phyloP scores from a whole-genome alignment of 2,888 invertebrate species.

The Reticulitermes lucifugus region DNA sequence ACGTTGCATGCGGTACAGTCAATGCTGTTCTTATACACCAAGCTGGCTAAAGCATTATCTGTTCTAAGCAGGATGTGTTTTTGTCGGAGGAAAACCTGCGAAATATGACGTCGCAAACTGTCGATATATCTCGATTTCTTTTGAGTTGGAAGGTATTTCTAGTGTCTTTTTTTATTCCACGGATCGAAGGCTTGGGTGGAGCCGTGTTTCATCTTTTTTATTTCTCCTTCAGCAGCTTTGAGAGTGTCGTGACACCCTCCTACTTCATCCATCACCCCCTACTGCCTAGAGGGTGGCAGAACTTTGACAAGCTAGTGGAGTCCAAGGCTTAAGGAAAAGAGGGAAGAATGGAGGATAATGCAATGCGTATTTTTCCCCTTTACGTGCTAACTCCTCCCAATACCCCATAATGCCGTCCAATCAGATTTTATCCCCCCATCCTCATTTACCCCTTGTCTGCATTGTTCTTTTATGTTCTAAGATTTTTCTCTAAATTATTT shows the following conservation, averaged over 20 bases:
- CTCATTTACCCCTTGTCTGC: background rate
- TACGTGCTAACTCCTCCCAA: slow-evolving; percentile 27
- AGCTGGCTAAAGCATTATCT: background rate
- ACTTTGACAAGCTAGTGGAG: slow-evolving; percentile 4
- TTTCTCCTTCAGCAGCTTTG: background rate
- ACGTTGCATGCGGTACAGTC: background rate
- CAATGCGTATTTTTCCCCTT: slow-evolving; percentile 27
- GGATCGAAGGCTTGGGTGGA: slow-evolving; percentile 3
- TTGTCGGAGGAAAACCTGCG: background rate
- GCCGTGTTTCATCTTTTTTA: slow-evolving; percentile 15
- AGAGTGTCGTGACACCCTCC: slow-evolving; percentile 3
- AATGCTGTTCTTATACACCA: background rate
- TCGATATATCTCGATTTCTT: slow-evolving; percentile 7
- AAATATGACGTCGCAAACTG: background rate
- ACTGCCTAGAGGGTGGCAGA: slow-evolving; percentile 10
- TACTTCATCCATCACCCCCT: slow-evolving; percentile 22
- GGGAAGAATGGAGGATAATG: slow-evolving; percentile 8
- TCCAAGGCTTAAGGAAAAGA: slow-evolving; percentile 12
- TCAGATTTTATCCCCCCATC: slow-evolving; percentile 1
- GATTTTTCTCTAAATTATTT: too few species aligned
- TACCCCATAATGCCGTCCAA: slow-evolving; percentile 24
- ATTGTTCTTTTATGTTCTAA: background rate
- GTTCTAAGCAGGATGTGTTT: background rate
- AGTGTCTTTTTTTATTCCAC: background rate
- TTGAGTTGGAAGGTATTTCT: background rate